These are phyloP conservation scores for Euwallacea similis DNA, from an alignment of 1,140 invertebrate genomes.

Conservation along the genomic window DNA sequence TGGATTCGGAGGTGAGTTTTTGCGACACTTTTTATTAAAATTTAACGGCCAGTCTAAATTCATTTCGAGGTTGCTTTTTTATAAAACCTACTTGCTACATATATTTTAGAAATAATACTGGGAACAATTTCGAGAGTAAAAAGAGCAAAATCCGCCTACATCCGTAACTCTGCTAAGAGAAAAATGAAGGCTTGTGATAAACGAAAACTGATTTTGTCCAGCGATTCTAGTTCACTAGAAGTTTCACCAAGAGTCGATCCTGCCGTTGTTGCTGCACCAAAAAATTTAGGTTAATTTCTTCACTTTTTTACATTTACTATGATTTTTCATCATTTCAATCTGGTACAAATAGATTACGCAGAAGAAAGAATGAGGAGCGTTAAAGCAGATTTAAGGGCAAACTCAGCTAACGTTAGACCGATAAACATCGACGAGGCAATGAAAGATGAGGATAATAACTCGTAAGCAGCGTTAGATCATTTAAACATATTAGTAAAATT, in stretches of 20 bases:
- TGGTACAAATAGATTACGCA: slow-evolving; percentile 40
- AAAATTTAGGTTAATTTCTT: slow-evolving; percentile 21
- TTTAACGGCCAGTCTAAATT: background rate
- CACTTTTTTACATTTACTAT: background rate
- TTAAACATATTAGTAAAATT: slow-evolving; percentile 5
- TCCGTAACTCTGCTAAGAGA: slow-evolving; percentile 52
- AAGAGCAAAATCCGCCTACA: slow-evolving; percentile 62
- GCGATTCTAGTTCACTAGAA: slow-evolving; percentile 48
- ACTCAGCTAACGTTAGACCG: slow-evolving; percentile 38
- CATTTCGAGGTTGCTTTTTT: background rate
- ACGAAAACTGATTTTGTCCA: slow-evolving; percentile 41
- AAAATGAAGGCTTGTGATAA: slow-evolving; percentile 51
- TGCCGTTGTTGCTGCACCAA: background rate
- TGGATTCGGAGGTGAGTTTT: slow-evolving; percentile 56
- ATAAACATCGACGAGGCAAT: slow-evolving; percentile 47
- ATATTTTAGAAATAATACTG: slow-evolving; percentile 55
- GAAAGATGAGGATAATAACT: slow-evolving; percentile 21
- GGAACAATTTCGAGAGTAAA: slow-evolving; percentile 62
- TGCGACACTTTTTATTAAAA: background rate
- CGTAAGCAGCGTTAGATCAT: slow-evolving; percentile 16
- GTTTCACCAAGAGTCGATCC: slow-evolving; percentile 1
- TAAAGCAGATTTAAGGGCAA: slow-evolving; percentile 42
- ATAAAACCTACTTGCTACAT: background rate
- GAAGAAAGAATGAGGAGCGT: slow-evolving; percentile 46
- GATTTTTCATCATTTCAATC: too few relatives aligned